Evolutionary conservation across 1,140 invertebrate genomes (phyloP).

Genomic region (Trichomalopsis sarcophagae): DNA sequence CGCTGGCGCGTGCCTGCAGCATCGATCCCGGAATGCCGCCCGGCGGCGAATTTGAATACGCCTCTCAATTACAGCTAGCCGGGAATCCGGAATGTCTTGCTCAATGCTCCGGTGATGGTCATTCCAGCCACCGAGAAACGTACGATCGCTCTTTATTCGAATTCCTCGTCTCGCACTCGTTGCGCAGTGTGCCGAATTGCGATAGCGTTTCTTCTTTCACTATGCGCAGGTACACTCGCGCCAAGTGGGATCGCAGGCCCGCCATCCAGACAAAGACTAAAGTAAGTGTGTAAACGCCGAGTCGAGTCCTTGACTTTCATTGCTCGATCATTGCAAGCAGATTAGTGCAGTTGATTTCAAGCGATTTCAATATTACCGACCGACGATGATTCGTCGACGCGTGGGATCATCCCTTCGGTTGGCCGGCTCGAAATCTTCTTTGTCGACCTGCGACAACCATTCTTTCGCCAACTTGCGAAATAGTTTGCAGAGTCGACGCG

Average conservation of each 20-base stretch:
- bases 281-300: no score
- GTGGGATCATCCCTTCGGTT: neutral
- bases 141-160: no score
- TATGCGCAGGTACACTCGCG: no score
- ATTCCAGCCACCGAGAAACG: neutral
- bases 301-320: no score
- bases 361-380: neutral
- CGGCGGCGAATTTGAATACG: neutral
- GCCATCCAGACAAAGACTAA: no score
- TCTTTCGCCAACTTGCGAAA: neutral
- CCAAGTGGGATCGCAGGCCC: no score
- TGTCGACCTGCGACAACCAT: neutral
- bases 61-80: neutral
- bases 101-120: neutral
- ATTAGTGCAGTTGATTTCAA: neutral
- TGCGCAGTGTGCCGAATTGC: no score
- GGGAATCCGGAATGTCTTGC: neutral
- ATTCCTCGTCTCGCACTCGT: no score
- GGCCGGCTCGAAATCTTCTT: neutral
- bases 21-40: neutral
- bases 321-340: no score
- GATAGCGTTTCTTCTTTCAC: no score
- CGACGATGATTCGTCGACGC: neutral
- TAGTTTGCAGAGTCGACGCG: no score
- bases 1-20: neutral